Base-by-base conservation (phyloP, 1,140 invertebrate species). In the Trachymyrmex septentrionalis region DNA sequence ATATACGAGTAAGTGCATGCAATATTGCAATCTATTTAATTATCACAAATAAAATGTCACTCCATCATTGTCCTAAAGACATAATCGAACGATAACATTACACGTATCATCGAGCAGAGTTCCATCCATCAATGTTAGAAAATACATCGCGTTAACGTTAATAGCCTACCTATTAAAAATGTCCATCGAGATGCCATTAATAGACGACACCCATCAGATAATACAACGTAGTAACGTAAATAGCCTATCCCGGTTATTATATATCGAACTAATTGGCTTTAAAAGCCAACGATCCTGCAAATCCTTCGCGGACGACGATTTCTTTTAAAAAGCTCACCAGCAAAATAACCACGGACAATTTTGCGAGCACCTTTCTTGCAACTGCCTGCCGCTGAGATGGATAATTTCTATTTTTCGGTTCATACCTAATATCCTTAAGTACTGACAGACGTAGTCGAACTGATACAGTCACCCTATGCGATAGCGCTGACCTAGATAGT, bases 91-190 rank as follows among this genome's bases (percentile, higher is more conserved):
- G 55, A 57, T 55, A 53, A 44, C 2, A 48, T 71, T 53, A 53
- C 69, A 44, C 64, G 34, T 67, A 38, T 53, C 21, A 3, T 50
- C 21, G 16, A 50, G 16, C 44, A 71, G 27, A 71, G 27, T 5
- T 27, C 19, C 12, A 50, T 27, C 19, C 19, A 71, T 50, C 71
- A 50, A 9, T 7, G 19, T 73, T 73, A 73, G 50, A 73, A 55
- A 73, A 55, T 55, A 55, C 10, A 12, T 73, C 71, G 19, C 48
- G 12, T 24, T 73, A 73, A 57, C 19, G 19, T 73, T 73, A 73
- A 73, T 73, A 73, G 71, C 14, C 48, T 50, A 50, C 5, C 48
- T 72, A 73, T 73, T 73, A 73, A 73, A 73, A 73, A 73, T 73
- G 50, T 73, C 30, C 27, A 55, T 55, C 19, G 50, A 9, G 50